phyloP scores from a whole-genome alignment of 2,113 vertebrate genomes.

The Solea senegalensis region DNA sequence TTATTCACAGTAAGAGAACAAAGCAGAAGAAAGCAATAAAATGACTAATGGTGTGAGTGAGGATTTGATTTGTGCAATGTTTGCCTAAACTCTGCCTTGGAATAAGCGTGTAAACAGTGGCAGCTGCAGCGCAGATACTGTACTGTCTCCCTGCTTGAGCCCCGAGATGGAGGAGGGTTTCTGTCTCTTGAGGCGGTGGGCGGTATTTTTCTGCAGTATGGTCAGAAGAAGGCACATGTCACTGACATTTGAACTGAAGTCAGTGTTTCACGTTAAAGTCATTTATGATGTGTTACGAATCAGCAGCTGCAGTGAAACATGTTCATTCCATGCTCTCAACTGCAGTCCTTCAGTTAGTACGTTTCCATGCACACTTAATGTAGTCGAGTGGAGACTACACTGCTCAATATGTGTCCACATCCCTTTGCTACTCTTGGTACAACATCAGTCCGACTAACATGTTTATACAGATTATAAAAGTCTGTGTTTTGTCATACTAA shows the following conservation, averaged over 20 bases:
- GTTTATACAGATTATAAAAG: too few relatives aligned
- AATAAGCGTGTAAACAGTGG: not conserved
- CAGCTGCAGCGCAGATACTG: slow-evolving; percentile 12
- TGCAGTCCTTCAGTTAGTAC: not conserved
- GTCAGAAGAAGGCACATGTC: not conserved
- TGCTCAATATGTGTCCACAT: too few relatives aligned
- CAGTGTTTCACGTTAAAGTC: slow-evolving; percentile 1
- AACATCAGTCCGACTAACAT: too few relatives aligned
- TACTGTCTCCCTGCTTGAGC: not conserved
- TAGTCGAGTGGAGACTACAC: too few relatives aligned
- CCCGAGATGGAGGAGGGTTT: not conserved
- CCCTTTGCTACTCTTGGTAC: too few relatives aligned
- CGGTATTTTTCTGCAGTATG: slow-evolving; percentile 7
- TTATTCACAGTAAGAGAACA: not conserved
- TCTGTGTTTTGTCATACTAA: too few relatives aligned
- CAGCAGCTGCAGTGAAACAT: slow-evolving; percentile 6
- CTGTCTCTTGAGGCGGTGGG: slow-evolving; percentile 21
- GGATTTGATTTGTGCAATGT: not conserved
- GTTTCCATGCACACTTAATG: too few relatives aligned
- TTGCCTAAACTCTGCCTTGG: not conserved
- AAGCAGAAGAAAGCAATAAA: not conserved
- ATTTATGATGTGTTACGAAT: slow-evolving; percentile 5
- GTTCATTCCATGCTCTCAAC: slow-evolving; percentile 3
- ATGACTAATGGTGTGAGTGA: not conserved
- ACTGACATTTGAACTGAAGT: slow-evolving; percentile 14